These are phyloP conservation scores for Drosophila hamatofila DNA, from an alignment of 2,888 invertebrate species.

Conservation along the genomic window DNA sequence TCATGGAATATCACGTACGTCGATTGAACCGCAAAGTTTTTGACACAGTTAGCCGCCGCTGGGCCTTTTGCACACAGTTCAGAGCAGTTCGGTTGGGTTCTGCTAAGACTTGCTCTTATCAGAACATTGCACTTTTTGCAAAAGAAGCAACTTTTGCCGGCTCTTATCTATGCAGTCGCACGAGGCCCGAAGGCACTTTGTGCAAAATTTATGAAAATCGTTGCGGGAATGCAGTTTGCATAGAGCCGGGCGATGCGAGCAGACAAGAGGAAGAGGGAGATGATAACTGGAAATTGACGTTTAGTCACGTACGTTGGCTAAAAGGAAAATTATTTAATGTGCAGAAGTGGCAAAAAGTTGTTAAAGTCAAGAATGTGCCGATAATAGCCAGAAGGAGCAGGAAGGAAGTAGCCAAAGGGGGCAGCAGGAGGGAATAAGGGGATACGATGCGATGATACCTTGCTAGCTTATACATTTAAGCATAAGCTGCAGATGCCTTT, in stretches of 20 bases:
- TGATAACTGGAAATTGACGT: slow-evolving; percentile 68
- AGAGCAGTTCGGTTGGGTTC: slow-evolving; percentile 21
- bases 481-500: neutral
- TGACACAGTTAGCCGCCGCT: slow-evolving; percentile 72
- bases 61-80: slow-evolving; percentile 47
- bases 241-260: slow-evolving; percentile 1
- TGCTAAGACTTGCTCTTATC: slow-evolving; percentile 62
- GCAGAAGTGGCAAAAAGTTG: slow-evolving; percentile 75
- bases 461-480: slow-evolving; percentile 14
- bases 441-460: slow-evolving; percentile 10
- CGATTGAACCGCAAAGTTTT: slow-evolving; percentile 61
- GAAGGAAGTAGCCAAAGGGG: slow-evolving; percentile 19
- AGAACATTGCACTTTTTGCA: slow-evolving; percentile 74
- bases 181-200: slow-evolving; percentile 49
- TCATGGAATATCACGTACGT: slow-evolving; percentile 54
- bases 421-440: too few relatives aligned
- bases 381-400: slow-evolving; percentile 34
- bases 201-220: slow-evolving; percentile 73
- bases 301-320: slow-evolving; percentile 76
- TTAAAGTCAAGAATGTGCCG: slow-evolving; percentile 40
- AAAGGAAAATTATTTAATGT: slow-evolving; percentile 79
- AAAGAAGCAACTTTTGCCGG: slow-evolving; percentile 39
- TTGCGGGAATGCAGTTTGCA: slow-evolving; percentile 69
- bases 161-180: slow-evolving; percentile 67
- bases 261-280: slow-evolving; percentile 5